Evolutionary conservation across 2,797 vertebrate genomes (phyloP), one percentile per base, ranked within the genome.

Genomic region (Syngnathus rostellatus): DNA sequence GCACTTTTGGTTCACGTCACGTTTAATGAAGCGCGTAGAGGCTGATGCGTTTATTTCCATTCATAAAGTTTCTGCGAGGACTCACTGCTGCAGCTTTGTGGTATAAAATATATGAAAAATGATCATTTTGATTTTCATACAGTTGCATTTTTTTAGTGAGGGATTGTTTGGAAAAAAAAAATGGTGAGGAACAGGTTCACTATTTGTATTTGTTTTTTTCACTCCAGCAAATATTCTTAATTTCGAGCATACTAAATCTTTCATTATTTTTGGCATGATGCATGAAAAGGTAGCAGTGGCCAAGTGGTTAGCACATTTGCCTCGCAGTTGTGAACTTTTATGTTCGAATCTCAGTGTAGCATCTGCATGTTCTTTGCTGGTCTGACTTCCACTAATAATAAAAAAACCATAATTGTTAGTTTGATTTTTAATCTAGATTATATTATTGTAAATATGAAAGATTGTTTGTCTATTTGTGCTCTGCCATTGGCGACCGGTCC

Each of bases 31-130:
- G 21, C 0, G 38, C 55, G 63, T 25, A 67, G 43, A 41, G 67
- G 72, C 70, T 72, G 77, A 69, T 72, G 72, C 59, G 57, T 64
- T 82, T 77, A 48, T 46, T 69, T 77, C 75, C 86, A 88, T 88
- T 88, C 86, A 86, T 86, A 81, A 87, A 88, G 80, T 81, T 72
- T 73, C 62, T 75, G 78, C 72, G 72, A 72, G 51, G 23, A 5
- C 43, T 16, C 43, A 25, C 6, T 25, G 64, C 61, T 53, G 68
- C 75, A 64, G 53, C 65, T 45, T 64, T 12, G 70, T 53, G 58
- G 65, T 66, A 64, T 65, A 73, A 74, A 70, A 76, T 54, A 51
- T 9, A 57, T 14, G 14, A 37, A 57, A 57, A 57, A 14, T 14
- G 10, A 31, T 23, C 31, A 10, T 9, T 53, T 53, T 50, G 6